Conservation (phyloP, 2,888 invertebrate species). For the Noctua comes region DNA sequence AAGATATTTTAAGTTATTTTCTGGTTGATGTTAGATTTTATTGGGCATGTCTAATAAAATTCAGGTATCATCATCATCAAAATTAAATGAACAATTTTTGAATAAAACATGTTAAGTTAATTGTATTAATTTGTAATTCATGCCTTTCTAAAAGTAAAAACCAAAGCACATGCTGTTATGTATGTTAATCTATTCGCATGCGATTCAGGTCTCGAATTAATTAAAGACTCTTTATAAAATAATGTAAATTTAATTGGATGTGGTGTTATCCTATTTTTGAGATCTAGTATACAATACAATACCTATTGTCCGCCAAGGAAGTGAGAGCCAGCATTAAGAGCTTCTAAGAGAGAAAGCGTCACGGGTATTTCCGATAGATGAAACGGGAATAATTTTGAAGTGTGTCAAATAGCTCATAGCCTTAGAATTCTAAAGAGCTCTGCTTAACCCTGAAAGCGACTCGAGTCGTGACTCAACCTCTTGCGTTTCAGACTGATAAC, state of each 20-base stretch:
- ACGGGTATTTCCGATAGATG: neutral
- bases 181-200: constrained; percentile 40
- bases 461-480: neutral
- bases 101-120: constrained; percentile 24
- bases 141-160: constrained; percentile 36
- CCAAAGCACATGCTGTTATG: constrained; percentile 42
- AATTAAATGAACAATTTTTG: constrained; percentile 14
- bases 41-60: constrained; percentile 42
- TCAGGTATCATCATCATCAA: constrained; percentile 12
- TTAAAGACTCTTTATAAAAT: neutral
- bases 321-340: neutral
- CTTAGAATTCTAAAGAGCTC: neutral
- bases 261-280: constrained; percentile 2
- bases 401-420: neutral
- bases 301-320: neutral
- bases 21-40: constrained; percentile 16
- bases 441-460: constrained; percentile 4
- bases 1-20: neutral
- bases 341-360: neutral
- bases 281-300: neutral
- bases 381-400: neutral
- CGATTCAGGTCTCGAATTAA: constrained; percentile 6
- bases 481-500: neutral
- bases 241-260: constrained; percentile 7
- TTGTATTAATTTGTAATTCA: constrained; percentile 19